phyloP scores from a whole-genome alignment of 2,797 vertebrate species.

The Ibycter americanus region DNA sequence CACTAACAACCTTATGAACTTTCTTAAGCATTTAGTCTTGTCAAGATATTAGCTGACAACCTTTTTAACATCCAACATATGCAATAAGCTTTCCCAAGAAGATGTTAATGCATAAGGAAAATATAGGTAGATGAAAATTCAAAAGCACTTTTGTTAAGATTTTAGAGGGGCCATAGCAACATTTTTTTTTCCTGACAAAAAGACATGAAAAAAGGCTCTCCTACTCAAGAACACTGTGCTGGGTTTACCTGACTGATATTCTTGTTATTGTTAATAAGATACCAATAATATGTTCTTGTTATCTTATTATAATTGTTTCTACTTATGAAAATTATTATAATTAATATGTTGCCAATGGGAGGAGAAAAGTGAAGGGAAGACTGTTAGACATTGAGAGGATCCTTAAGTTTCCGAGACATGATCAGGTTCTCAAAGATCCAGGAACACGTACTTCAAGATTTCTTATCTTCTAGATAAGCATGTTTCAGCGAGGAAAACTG shows the following conservation, averaged over 20 bases:
- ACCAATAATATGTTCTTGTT: not conserved
- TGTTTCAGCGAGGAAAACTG: not conserved
- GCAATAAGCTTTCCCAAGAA: conserved; percentile 6
- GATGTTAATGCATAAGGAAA: conserved; percentile 41
- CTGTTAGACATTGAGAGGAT: not conserved
- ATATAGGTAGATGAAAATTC: conserved; percentile 32
- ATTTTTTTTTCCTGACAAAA: not conserved
- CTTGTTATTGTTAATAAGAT: not conserved
- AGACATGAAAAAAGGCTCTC: not conserved
- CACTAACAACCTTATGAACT: conserved; percentile 70
- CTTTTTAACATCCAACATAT: conserved; percentile 39
- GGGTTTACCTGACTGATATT: not conserved
- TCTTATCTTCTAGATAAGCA: not conserved
- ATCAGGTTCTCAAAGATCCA: not conserved
- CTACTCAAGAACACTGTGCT: not conserved
- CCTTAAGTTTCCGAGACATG: not conserved
- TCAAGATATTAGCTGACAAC: conserved; percentile 56
- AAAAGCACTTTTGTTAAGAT: not conserved
- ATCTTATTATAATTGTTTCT: not conserved
- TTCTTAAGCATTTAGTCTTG: conserved; percentile 60
- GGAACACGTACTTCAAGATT: not conserved
- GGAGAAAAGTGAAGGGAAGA: not conserved
- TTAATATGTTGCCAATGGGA: not conserved
- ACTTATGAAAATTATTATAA: not conserved
- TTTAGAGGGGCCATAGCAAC: not conserved